Evolutionary conservation across 2,113 vertebrate genomes (phyloP), one percentile per base, ranked within the genome.

Genomic region (Clarias macrocephalus): DNA sequence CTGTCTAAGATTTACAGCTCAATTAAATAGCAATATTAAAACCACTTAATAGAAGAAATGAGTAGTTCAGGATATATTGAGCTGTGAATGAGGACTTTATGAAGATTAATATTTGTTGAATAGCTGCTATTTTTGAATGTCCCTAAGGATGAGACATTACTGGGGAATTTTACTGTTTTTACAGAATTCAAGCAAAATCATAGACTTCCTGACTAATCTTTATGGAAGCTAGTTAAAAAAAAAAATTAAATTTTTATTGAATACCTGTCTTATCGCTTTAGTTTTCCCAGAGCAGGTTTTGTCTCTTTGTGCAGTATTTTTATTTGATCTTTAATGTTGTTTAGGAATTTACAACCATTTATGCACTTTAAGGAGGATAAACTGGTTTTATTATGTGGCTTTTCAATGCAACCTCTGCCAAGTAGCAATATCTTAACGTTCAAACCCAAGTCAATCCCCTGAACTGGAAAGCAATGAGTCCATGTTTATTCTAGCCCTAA

Each of bases 401-500:
- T 84, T 80, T 42, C 85, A 70, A 28, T 28, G 3, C 57, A 65
- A 63, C 79, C 68, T 85, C 60, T 72, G 83, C 65, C 62, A 85
- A 88, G 56, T 37, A 68, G 54, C 62, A 87, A 88, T 37, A 73
- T 75, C 19, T 28, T 62, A 59, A 60, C 15, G 3, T 37, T 68
- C 62, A 83, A 85, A 84, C 73, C 30, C 25, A 48, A 56, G 12
- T 63, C 42, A 5, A 82, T 79, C 83, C 59, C 8, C 73, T 84
- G 19, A 79, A 57, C 87, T 66, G 54, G 84, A 76, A 87, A 72
- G 60, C 52, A 33, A 19, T 9, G 68, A 80, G 80, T 52, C 73
- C 73, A 33, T 86, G 84, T 84, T 86, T 83, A 82, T 81, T 73
- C 63, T 76, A 85, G 86, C 84, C 54, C 75, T 84, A 80, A 88